phyloP scores from a whole-genome alignment of 35 echinoderm and acorn worm genomes.

The Antedon bifida region DNA sequence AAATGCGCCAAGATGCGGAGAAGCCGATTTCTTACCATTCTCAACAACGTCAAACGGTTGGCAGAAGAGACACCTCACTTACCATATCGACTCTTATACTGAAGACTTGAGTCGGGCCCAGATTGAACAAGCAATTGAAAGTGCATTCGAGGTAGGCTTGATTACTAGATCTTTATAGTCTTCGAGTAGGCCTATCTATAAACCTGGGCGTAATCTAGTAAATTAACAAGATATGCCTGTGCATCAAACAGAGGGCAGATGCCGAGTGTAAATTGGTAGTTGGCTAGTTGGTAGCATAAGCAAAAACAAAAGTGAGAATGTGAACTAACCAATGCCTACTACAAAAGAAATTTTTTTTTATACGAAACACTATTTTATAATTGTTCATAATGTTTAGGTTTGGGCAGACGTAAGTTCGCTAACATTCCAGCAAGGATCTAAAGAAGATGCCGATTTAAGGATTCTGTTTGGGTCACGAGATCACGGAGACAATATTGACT shows the following conservation, averaged over 20 bases:
- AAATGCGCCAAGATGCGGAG: constrained; percentile 35
- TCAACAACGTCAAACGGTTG: constrained; percentile 4
- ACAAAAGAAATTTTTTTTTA: neutral
- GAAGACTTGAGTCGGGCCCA: constrained; percentile 21
- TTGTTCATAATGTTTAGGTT: constrained; percentile 21
- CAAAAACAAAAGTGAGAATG: neutral
- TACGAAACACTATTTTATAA: no score
- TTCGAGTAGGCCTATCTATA: neutral
- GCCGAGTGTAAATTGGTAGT: neutral
- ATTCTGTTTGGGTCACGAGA: constrained; percentile 23
- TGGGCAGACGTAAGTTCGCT: constrained; percentile 52
- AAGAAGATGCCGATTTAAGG: constrained; percentile 28
- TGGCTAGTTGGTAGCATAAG: neutral
- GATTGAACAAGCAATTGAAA: constrained; percentile 15
- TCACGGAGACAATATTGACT: constrained; percentile 50
- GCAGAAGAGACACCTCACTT: constrained; percentile 27
- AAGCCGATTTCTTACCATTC: constrained; percentile 13
- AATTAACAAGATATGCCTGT: neutral
- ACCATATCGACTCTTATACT: constrained; percentile 24
- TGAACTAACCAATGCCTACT: neutral
- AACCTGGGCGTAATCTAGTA: neutral
- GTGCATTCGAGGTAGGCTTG: constrained; percentile 21
- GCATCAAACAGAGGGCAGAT: neutral
- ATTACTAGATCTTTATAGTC: neutral
- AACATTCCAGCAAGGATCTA: constrained; percentile 29